Percentiles rank a stretch among this genome's conserved stretches.
Evolutionary conservation across 1,140 invertebrate species (phyloP).

Genomic region (Lepidurus packardi): DNA sequence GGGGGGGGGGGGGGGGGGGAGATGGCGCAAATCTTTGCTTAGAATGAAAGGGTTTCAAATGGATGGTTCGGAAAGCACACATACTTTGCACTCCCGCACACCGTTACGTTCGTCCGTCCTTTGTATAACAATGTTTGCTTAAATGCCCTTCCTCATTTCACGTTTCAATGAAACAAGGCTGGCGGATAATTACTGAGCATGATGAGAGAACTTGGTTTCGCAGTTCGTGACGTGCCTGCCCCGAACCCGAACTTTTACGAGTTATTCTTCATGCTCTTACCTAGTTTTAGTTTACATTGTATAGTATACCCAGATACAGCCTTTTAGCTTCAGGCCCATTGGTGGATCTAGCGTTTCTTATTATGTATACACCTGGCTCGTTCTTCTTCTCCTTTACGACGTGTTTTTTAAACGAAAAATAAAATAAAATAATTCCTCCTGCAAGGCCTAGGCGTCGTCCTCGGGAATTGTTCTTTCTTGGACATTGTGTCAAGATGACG

Average conservation of each 20-base stretch:
- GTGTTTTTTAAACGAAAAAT: neutral
- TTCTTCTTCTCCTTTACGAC: neutral
- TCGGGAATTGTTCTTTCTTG: neutral
- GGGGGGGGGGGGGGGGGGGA: neutral
- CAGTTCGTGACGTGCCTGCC: neutral
- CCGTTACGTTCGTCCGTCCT: neutral
- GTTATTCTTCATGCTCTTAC: neutral
- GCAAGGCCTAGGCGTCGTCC: neutral
- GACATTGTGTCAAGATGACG: neutral
- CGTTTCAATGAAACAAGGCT: neutral
- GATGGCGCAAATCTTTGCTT: slow-evolving; percentile 6
- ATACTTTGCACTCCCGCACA: neutral
- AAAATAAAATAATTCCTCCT: neutral
- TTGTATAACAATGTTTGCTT: slow-evolving; percentile 1
- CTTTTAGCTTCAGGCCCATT: neutral
- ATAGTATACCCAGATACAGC: neutral
- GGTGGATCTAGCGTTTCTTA: neutral
- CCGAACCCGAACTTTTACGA: neutral
- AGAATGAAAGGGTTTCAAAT: slow-evolving; percentile 2
- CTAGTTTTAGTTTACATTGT: neutral
- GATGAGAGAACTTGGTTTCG: neutral
- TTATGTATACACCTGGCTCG: neutral
- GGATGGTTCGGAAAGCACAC: neutral
- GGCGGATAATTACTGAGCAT: neutral
- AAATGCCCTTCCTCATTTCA: neutral